phyloP scores from a whole-genome alignment of 2,113 vertebrate genomes.

The Mirza zaza region DNA sequence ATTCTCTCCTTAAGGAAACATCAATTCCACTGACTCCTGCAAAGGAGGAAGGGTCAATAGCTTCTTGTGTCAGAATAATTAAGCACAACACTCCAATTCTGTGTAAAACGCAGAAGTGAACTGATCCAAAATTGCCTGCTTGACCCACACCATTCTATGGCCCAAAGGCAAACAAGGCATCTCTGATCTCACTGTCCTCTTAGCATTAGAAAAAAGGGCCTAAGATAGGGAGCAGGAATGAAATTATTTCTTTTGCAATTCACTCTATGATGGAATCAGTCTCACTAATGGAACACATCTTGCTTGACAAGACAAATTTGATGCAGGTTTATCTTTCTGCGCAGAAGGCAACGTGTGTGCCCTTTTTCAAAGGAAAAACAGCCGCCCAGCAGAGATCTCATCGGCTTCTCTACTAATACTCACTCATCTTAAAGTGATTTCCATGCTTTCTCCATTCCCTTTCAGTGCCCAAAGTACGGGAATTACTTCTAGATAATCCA shows the following conservation, averaged over 20 bases:
- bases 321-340: constrained; percentile 48
- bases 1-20: background rate
- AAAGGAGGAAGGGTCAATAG: background rate
- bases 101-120: background rate
- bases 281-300: background rate
- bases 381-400: background rate
- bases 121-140: background rate
- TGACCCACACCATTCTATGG: no score
- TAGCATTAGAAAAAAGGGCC: background rate
- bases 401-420: constrained; percentile 3
- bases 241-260: constrained; percentile 7
- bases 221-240: background rate
- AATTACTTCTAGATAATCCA: constrained; percentile 41
- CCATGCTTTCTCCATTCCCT: constrained; percentile 2
- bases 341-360: background rate
- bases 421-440: constrained; percentile 37
- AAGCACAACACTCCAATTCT: background rate
- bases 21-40: background rate
- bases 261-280: background rate
- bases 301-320: constrained; percentile 28
- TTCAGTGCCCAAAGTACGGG: background rate
- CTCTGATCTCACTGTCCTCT: background rate
- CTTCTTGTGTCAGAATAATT: background rate
- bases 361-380: constrained; percentile 46
- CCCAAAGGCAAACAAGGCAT: background rate